Base-by-base conservation (phyloP, 2,888 invertebrate genomes). In the Drosophila dives region DNA sequence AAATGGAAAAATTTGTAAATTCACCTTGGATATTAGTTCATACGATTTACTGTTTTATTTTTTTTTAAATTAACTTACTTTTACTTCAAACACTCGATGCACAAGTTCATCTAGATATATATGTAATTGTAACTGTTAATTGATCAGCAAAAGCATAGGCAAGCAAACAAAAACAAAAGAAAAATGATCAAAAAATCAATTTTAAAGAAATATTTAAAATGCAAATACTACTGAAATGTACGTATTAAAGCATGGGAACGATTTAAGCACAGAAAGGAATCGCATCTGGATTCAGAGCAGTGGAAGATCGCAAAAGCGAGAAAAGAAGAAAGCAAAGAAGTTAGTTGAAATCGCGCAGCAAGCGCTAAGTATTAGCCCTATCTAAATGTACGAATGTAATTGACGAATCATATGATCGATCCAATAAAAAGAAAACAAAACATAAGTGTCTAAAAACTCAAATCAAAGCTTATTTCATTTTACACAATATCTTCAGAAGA, bases 331-430 rank as follows among this genome's bases (percentile, higher is more conserved):
- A 59, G 60, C 48, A 58, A 53, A 34, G 69, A 60, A 70, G 64
- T 73, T 77, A 80, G 86, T 80, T 68, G 65, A 80, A 88, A 75
- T 85, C 80, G 86, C 80, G 83, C 73, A 78, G 48, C 64, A 79
- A 63, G 89, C 85, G 88, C 85, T 66, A 89, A 85, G 85, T 85
- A 85, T 85, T 85, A 84, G 86, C 83, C 59, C 59, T 64, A 85
- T 77, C 76, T 80, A 67, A 66, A 84, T 84, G 84, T 88, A 81
- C 84, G 89, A 89, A 85, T 86, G 81, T 85, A 89, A 72, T 89
- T 85, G 85, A 77, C 26, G 75, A 75, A 86, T 80, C 66, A 75
- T 77, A 75, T 77, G 70, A 85, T 84, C 79, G 70, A 85, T 84
- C 79, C 36, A 85, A 81, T 85, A 82, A 81, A 81, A 73, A 82